Evolutionary conservation across 2,113 vertebrate genomes (phyloP), one percentile per base, ranked within the genome.

Genomic region (Macquaria ambigua): DNA sequence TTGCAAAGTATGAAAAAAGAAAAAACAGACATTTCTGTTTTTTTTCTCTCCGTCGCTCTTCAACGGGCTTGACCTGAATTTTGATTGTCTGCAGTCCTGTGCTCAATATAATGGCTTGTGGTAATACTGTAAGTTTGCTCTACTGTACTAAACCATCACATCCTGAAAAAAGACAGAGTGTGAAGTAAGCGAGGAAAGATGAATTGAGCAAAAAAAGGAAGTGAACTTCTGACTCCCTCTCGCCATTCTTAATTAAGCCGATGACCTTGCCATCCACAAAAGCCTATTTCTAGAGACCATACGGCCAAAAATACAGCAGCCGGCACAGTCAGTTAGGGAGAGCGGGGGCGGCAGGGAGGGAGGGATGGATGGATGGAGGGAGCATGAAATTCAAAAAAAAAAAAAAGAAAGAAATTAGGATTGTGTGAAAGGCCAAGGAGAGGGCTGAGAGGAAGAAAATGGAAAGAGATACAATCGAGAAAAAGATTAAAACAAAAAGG

Each of bases 181-280:
- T 5, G 0, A 41, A 43, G 59, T 28, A 59, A 80, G 55, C 5
- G 6, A 31, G 81, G 20, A 43, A 14, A 82, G 82, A 70, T 59
- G 81, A 80, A 86, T 8, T 14, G 67, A 68, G 52, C 50, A 52
- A 12, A 78, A 58, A 70, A 63, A 67, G 73, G 46, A 76, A 21
- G 63, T 89, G 90, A 89, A 92, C 90, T 87, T 81, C 63, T 87
- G 92, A 89, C 92, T 90, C 81, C 67, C 74, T 79, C 74, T 86
- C 52, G 28, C 90, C 81, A 81, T 86, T 91, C 79, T 93, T 95
- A 94, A 95, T 95, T 91, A 94, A 94, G 90, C 88, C 50, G 2
- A 59, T 91, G 93, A 92, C 94, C 94, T 94, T 92, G 93, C 80
- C 80, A 56, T 89, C 69, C 84, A 81, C 82, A 55, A 81, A 85